Evolutionary conservation across 2,113 vertebrate genomes (phyloP).

Genomic region (Madoqua kirkii): DNA sequence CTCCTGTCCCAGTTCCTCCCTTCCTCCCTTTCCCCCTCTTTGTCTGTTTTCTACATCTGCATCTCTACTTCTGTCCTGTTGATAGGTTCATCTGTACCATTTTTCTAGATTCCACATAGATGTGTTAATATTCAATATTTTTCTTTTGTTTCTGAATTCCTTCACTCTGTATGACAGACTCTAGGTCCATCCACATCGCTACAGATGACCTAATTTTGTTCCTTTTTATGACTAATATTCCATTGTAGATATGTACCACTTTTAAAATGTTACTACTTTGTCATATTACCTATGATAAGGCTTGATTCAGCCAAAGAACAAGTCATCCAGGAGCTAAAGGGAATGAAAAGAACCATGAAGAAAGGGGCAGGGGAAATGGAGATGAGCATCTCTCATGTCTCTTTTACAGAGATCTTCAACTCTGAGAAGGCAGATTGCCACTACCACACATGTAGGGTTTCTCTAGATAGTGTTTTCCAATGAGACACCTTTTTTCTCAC

Average conservation of each 20-base stretch:
- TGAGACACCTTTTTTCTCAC: background rate
- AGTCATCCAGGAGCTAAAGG: background rate
- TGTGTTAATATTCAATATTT: background rate
- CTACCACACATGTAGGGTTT: background rate
- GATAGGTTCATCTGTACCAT: background rate
- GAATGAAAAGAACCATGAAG: background rate
- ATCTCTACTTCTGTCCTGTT: background rate
- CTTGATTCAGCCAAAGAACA: background rate
- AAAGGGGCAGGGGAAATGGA: background rate
- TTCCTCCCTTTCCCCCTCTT: accelerated
- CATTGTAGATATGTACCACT: background rate
- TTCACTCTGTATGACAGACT: background rate
- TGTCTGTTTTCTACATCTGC: background rate
- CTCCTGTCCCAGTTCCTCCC: background rate
- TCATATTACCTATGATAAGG: background rate
- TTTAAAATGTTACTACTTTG: background rate
- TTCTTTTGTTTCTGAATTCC: background rate
- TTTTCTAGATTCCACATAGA: background rate
- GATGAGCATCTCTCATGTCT: background rate
- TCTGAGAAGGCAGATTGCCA: background rate
- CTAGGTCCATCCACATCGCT: background rate
- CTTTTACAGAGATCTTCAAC: background rate
- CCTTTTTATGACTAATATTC: background rate
- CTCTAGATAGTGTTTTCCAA: background rate
- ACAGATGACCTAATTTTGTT: background rate